Evolutionary conservation across 2,888 invertebrate genomes (phyloP), one percentile per base, ranked within the genome.

Genomic region (Chloromyia formosa): DNA sequence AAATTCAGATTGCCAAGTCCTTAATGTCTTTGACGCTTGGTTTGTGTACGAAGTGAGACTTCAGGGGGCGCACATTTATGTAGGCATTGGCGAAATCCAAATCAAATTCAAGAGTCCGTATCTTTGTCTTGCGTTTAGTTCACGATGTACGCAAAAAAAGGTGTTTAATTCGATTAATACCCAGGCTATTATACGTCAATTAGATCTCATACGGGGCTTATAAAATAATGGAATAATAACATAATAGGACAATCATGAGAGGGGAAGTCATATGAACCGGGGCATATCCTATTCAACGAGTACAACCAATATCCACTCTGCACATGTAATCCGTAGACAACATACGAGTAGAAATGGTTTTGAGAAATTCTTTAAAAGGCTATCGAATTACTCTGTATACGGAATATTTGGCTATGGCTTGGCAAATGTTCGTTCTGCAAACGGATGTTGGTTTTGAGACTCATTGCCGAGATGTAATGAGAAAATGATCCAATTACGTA

Each of bases 121-220:
- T 66, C 49, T 49, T 66, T 66, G 66, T 45, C 66, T 49, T 18
- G n/a, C 40, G 56, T 71, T 69, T 42, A 20, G 71, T 71, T 66
- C 40, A 62, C 27, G 73, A 64, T 35, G 27, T 35, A 35, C 27
- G 3, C 7, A 18, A 35, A 62, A 64, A 72, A 76, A 76, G 76
- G 76, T 76, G 75, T 76, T 76, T 76, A 76, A 76, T 76, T 76
- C 72, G 76, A 76, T 76, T 76, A 76, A 73, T 74, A 60, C 69
- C 76, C 73, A 35, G 35, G 74, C 74, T 68, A 76, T 76, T 76
- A 76, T 76, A 73, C 76, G 66, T 76, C 76, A 76, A 76, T 76
- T 76, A 76, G 75, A 76, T 54, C 73, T 69, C 74, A 76, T 76
- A 69, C 66, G 54, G 56, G 49, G 58, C 1, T 76, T 71, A 74